phyloP scores from a whole-genome alignment of 2,888 invertebrate species.

The Synanthedon tipuliformis region DNA sequence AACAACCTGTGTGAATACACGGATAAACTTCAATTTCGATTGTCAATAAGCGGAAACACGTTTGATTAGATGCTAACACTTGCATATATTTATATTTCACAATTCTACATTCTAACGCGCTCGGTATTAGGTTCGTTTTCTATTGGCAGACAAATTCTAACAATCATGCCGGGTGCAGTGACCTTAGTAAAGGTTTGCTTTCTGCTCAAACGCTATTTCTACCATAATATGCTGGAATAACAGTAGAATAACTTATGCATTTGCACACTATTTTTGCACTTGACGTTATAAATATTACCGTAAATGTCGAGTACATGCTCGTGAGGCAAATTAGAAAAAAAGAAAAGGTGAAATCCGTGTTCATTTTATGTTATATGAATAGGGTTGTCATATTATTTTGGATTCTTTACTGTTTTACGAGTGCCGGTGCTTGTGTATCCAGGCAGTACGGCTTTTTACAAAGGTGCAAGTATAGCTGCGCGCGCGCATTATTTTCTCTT shows the following conservation, averaged over 20 bases:
- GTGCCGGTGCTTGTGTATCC: slow-evolving; percentile 2
- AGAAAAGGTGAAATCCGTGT: too few relatives aligned
- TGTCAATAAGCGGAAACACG: slow-evolving; percentile 25
- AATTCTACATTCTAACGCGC: slow-evolving; percentile 10
- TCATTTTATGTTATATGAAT: too few relatives aligned
- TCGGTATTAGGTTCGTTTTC: slow-evolving; percentile 15
- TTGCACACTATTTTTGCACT: too few relatives aligned
- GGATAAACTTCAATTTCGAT: slow-evolving; percentile 13
- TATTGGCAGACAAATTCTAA: slow-evolving; percentile 18
- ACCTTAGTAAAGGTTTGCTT: slow-evolving; percentile 41
- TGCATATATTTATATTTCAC: slow-evolving; percentile 5
- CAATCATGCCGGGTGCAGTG: slow-evolving; percentile 39
- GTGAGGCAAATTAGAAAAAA: too few relatives aligned
- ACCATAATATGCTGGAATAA: neutral
- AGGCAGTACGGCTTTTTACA: slow-evolving; percentile 23
- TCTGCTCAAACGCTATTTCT: slow-evolving; percentile 25
- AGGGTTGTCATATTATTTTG: too few relatives aligned
- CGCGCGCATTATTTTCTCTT: slow-evolving; percentile 16
- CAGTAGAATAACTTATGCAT: neutral
- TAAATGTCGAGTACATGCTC: too few relatives aligned
- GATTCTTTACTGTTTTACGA: too few relatives aligned
- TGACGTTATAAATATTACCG: too few relatives aligned
- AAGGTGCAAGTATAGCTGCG: neutral
- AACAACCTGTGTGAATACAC: slow-evolving; percentile 11
- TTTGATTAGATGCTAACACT: slow-evolving; percentile 46